Base-by-base conservation (phyloP, 2,888 invertebrate genomes). In the Coecobrya sp. region DNA sequence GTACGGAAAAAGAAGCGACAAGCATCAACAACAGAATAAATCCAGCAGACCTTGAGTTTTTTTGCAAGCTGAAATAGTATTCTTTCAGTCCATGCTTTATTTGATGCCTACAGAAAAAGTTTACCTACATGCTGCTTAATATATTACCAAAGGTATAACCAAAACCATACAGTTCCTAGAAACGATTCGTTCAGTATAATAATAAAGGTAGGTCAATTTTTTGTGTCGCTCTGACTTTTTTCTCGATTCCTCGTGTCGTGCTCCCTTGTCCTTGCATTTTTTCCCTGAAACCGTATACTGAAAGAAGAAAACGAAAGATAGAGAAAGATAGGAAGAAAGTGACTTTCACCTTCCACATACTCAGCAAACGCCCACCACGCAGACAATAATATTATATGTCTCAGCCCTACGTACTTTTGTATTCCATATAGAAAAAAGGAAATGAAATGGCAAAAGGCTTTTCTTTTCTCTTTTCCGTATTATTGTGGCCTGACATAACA, bases 201-300 rank as follows among this genome's bases (percentile, higher is more conserved):
- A 70, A 19, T 65, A 65, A 36, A 70, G 30, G 70, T 70, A 70
- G 70, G 16, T 70, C 70, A 70, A 70, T 70, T 70, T 70, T 70
- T 70, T 70, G 13, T 27, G 27, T n/a, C n/a, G 13, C 36, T 16
- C n/a, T 36, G 36, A 2, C 36, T 36, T 70, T 36, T 19, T 70
- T 70, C 10, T 36, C 36, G n/a, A 70, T 16, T 36, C 8, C 0
- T 4, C 16, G 4, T 70, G 7, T 19, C 30, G 19, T 70, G 36
- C 70, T 70, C 36, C 19, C 70, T 70, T 70, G 70, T 36, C 36
- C 70, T 70, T 36, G 70, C 36, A 70, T 70, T 70, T 36, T 27
- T 70, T 16, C 36, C 7, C n/a, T n/a, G 65, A 70, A 36, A 13
- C 27, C 0, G 70, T 70, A 7, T 30, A 30, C 3, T 36, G 30